phyloP scores from a whole-genome alignment of 2,797 vertebrate genomes.

The Pangasius larnaudii region DNA sequence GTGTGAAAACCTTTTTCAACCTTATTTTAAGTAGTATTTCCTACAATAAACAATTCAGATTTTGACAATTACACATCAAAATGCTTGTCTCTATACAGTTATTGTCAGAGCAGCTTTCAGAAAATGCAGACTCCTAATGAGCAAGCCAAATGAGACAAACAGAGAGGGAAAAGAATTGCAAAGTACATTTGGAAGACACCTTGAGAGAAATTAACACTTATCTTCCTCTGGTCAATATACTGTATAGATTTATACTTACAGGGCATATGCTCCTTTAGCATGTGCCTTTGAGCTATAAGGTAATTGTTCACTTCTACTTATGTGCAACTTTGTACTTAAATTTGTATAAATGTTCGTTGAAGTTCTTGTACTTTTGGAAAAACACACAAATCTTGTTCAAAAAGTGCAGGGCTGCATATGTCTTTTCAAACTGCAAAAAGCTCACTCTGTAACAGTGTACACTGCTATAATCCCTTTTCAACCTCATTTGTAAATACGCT shows the following conservation, averaged over 20 bases:
- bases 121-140: not conserved
- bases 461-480: constrained; percentile 25
- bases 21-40: not conserved
- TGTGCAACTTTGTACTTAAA: not conserved
- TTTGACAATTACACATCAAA: not conserved
- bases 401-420: not conserved
- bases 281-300: not conserved
- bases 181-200: not conserved
- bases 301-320: not conserved
- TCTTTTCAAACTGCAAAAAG: constrained; percentile 6
- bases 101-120: too few species aligned
- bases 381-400: not conserved
- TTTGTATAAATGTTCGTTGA: not conserved
- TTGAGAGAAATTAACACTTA: not conserved
- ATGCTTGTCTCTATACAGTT: too few species aligned
- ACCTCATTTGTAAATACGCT: constrained; percentile 41
- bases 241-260: not conserved
- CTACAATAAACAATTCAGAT: not conserved
- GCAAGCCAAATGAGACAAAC: not conserved
- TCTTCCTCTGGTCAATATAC: not conserved
- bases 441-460: not conserved
- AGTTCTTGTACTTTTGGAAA: not conserved
- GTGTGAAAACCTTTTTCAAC: not conserved
- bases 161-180: not conserved
- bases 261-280: not conserved